A percentile compares a stretch with the other conserved stretches of the same genome.
Conservation (phyloP, 2,113 vertebrate species). For the Zosterops borbonicus region DNA sequence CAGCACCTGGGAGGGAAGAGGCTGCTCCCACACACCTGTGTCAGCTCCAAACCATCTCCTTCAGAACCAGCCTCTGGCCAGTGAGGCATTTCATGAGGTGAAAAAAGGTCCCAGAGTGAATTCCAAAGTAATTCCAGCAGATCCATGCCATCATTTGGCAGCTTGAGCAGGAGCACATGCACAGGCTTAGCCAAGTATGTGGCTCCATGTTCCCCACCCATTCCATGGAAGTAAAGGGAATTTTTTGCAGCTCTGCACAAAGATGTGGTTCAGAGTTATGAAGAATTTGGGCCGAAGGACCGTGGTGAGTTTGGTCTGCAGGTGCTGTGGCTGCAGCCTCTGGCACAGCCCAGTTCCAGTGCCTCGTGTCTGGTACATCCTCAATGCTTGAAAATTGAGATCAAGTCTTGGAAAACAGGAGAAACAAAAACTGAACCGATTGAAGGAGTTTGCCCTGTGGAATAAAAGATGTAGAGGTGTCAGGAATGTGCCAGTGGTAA, state of each 20-base stretch:
- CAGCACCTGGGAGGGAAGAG: not conserved
- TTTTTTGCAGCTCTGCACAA: conserved; percentile 72
- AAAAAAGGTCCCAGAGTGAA: conserved; percentile 61
- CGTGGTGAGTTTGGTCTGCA: not conserved
- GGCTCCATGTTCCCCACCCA: conserved; percentile 51
- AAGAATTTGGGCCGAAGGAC: conserved; percentile 75
- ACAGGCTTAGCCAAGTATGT: conserved; percentile 13
- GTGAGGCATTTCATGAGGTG: conserved; percentile 70
- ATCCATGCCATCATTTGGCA: not conserved
- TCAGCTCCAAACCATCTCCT: not conserved
- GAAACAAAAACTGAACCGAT: not conserved
- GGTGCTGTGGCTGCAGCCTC: conserved; percentile 69
- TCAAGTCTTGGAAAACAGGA: not conserved
- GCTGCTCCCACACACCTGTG: not conserved
- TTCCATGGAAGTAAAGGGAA: conserved; percentile 13
- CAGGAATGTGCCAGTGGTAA: not conserved
- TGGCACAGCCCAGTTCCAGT: not conserved
- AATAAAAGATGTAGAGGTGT: not conserved
- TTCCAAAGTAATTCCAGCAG: conserved; percentile 56
- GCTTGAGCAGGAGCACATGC: conserved; percentile 28
- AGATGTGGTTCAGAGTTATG: conserved; percentile 60
- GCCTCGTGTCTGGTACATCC: not conserved
- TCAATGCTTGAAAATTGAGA: not conserved
- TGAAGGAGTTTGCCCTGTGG: not conserved
- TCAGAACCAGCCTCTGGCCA: not conserved